phyloP scores from a whole-genome alignment of 2,797 vertebrate genomes.

The Echiichthys vipera region DNA sequence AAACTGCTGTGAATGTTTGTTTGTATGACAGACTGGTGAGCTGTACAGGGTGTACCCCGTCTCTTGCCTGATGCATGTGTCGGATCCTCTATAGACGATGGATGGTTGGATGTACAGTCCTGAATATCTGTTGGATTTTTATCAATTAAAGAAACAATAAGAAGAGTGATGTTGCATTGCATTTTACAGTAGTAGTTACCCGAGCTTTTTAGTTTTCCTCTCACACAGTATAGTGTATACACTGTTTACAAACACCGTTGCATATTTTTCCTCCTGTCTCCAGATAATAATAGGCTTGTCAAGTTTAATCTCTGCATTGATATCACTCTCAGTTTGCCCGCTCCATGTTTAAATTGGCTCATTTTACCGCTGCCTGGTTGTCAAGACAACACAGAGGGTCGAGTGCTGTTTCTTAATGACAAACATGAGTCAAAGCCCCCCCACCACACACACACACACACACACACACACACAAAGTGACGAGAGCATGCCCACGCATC shows the following conservation, averaged over 20 bases:
- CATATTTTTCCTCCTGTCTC: constrained; percentile 34
- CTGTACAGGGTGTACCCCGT: no score
- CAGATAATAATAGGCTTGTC: constrained; percentile 62
- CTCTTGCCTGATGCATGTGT: no score
- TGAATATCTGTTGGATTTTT: no score
- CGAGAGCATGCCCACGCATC: constrained; percentile 62
- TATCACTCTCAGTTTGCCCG: constrained; percentile 59
- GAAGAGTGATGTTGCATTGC: no score
- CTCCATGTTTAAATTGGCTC: constrained; percentile 68
- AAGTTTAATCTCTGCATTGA: constrained; percentile 48
- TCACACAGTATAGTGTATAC: not conserved
- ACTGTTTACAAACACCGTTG: constrained; percentile 48
- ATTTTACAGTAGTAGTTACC: no score
- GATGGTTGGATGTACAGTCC: no score
- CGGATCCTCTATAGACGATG: no score
- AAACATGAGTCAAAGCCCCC: constrained; percentile 66
- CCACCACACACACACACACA: no score
- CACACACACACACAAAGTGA: no score
- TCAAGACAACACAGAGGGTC: constrained; percentile 72
- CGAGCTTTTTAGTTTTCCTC: not conserved
- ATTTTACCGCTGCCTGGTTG: constrained; percentile 61
- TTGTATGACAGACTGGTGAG: no score
- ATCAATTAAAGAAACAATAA: no score
- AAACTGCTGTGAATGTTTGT: no score
- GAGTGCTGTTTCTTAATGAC: constrained; percentile 65